Evolutionary conservation across 2,113 vertebrate genomes (phyloP), one percentile per base, ranked within the genome.

Genomic region (Mungos mungo): DNA sequence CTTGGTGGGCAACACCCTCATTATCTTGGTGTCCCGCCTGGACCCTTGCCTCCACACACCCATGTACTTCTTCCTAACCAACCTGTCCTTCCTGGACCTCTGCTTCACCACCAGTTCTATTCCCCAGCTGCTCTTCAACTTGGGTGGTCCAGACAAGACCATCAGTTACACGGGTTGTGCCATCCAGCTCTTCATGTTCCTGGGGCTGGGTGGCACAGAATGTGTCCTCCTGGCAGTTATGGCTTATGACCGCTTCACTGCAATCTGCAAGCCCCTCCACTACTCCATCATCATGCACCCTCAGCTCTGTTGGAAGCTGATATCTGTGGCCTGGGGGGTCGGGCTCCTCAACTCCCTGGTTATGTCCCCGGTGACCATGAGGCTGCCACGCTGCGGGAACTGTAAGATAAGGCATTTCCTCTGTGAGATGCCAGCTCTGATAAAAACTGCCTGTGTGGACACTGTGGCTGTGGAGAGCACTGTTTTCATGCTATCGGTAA

Each of bases 381-480:
- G 54, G n/a, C 60, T 97, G 27, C 93, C 97, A 2, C 90, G 96
- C 25, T 98, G 97, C 21, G 96, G 95, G 14, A 81, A 33, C 54
- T 95, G 95, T 21, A 66, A 16, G 33, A 91, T 98, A 84, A 95
- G 96, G 12, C 95, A 98, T 47, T 98, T 98, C 84, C 94, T 97
- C 1, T 98, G 98, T 90, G 98, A 98, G 85, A 96, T 98, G 77
- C 95, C 97, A 10, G 96, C 96, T 16, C 87, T 98, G 80, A 95
- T 98, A 3, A 95, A 96, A 87, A 93, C 93, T 0, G 88, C 98
- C 45, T 98, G 98, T 63, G 88, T 94, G n/a, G 95, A 98, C 45
- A 95, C 93, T 0, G 94, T 84, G 38, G 82, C 90, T 19, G 92
- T 98, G 29, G 95, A 97, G 16, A 84, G 83, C 18, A 93, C 96